Percentiles rank a stretch among this genome's conserved stretches.
Evolutionary conservation across 64 coral and sea anemone genomes (phyloP).

Genomic region (Stichodactyla helianthus): DNA sequence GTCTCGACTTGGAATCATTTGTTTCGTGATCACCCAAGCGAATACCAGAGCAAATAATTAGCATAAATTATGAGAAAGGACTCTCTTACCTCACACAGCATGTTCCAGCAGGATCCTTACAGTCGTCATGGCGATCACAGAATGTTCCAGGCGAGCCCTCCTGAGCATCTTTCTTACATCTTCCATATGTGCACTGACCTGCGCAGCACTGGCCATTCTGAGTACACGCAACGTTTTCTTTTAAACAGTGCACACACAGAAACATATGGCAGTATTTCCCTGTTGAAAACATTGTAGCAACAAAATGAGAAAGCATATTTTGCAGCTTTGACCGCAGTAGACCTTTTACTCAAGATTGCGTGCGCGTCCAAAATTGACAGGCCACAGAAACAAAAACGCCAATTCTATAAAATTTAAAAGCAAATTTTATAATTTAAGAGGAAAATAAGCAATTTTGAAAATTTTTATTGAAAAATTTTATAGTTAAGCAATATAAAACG

Average conservation of each 20-base stretch:
- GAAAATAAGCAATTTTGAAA: no score
- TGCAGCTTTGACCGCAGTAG: not conserved
- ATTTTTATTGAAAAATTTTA: no score
- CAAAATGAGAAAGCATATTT: not conserved
- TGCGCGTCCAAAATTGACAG: no score
- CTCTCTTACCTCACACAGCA: slow-evolving; percentile 82
- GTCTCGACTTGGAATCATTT: no score
- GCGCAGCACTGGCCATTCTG: slow-evolving; percentile 97
- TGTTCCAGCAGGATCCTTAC: slow-evolving; percentile 91
- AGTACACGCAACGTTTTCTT: slow-evolving; percentile 97
- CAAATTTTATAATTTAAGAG: no score
- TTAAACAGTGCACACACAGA: slow-evolving; percentile 95
- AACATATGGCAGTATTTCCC: slow-evolving; percentile 98
- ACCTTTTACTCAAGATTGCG: no score
- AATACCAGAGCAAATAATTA: no score
- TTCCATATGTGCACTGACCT: slow-evolving; percentile 91
- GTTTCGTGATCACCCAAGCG: no score
- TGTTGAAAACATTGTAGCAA: slow-evolving; percentile 1
- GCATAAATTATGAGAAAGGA: no score
- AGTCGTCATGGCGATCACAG: slow-evolving; percentile 98
- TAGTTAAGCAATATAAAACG: no score
- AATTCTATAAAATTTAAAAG: no score
- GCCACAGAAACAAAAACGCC: no score
- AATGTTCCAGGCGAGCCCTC: slow-evolving; percentile 89
- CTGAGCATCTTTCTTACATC: slow-evolving; percentile 94